Conservation (phyloP, 2,797 vertebrate genomes). For the Cryptoprocta ferox region DNA sequence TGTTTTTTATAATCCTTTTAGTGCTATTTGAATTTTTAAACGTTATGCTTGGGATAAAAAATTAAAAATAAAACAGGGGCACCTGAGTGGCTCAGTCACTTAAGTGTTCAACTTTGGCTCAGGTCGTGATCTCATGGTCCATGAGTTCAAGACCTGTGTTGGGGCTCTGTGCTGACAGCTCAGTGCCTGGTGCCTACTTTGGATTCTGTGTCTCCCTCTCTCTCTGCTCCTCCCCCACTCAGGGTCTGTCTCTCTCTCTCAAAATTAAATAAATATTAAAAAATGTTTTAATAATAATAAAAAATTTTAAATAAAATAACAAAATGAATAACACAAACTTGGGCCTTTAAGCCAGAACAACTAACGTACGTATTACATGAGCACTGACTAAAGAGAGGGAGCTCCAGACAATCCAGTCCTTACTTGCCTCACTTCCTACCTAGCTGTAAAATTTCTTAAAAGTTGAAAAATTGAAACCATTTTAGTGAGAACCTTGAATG, state of each 20-base stretch:
- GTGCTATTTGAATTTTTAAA: conserved; percentile 22
- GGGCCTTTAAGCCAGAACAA: neutral
- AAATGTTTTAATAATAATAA: neutral
- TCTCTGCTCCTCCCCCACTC: too few species aligned
- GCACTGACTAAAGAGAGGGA: neutral
- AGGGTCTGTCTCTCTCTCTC: too few species aligned
- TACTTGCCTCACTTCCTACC: neutral
- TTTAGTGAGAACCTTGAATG: conserved; percentile 31
- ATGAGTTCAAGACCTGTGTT: too few species aligned
- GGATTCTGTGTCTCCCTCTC: too few species aligned
- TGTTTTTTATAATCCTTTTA: conserved; percentile 2
- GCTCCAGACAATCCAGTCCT: neutral
- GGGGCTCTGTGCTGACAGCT: too few species aligned
- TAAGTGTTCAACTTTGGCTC: too few species aligned
- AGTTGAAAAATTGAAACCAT: neutral
- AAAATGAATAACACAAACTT: conserved; percentile 19
- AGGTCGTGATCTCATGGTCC: too few species aligned
- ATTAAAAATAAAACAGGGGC: neutral
- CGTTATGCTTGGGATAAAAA: neutral
- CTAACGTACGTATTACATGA: neutral
- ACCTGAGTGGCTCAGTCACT: too few species aligned
- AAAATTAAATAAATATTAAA: too few species aligned
- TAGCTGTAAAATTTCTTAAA: neutral
- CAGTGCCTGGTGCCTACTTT: too few species aligned
- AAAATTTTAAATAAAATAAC: conserved; percentile 27